Percentiles rank a stretch among this genome's conserved stretches.
phyloP scores from a whole-genome alignment of 1,140 invertebrate genomes.

The Eciton burchellii region DNA sequence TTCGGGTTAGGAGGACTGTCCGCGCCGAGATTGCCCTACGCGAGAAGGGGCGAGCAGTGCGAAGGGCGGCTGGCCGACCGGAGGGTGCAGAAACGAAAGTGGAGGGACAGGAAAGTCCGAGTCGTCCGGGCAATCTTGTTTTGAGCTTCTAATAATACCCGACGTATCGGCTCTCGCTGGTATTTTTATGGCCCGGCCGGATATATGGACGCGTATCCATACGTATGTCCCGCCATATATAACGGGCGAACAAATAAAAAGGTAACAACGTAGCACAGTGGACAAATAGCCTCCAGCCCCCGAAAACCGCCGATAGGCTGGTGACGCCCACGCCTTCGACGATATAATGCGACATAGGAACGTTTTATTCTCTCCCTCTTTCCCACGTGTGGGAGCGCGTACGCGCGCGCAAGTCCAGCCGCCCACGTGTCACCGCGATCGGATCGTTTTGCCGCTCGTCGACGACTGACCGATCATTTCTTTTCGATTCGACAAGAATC shows the following conservation, averaged over 20 bases:
- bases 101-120: constrained; percentile 43
- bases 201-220: constrained; percentile 52
- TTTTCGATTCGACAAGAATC: constrained; percentile 37
- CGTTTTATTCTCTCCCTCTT: constrained; percentile 28
- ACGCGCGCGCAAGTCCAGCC: constrained; percentile 36
- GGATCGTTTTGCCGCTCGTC: constrained; percentile 33
- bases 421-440: constrained; percentile 33
- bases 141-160: constrained; percentile 74
- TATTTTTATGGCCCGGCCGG: constrained; percentile 66
- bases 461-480: constrained; percentile 33
- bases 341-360: constrained; percentile 42
- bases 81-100: constrained; percentile 56
- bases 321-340: constrained; percentile 41
- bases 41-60: constrained; percentile 28
- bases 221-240: constrained; percentile 52
- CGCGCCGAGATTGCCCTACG: constrained; percentile 27
- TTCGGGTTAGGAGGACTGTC: constrained; percentile 11
- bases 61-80: constrained; percentile 49
- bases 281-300: constrained; percentile 55
- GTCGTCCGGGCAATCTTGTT: constrained; percentile 68
- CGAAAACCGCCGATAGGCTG: constrained; percentile 47
- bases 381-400: constrained; percentile 6
- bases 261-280: constrained; percentile 48
- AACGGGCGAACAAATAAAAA: constrained; percentile 58
- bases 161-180: constrained; percentile 64